These are phyloP conservation scores for Hirtodrosophila confusa DNA, from an alignment of 2,888 invertebrate genomes.

Conservation along the genomic window DNA sequence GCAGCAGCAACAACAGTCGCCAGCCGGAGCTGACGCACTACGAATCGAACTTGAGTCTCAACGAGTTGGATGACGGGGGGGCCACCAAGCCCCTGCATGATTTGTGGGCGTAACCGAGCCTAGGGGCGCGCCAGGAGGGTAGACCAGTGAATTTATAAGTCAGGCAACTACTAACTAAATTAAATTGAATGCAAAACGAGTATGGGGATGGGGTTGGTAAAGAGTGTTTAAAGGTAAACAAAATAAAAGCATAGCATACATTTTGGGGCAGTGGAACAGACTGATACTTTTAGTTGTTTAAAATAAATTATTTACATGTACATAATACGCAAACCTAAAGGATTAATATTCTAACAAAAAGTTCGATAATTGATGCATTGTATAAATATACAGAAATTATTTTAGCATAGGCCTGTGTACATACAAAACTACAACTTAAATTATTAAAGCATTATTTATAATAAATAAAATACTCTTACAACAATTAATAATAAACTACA, in stretches of 20 bases:
- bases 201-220: too few species aligned
- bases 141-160: conserved; percentile 79
- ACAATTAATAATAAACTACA: conserved; percentile 31
- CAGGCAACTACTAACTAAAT: conserved; percentile 40
- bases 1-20: conserved; percentile 75
- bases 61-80: conserved; percentile 70
- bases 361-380: conserved; percentile 49
- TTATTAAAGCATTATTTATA: conserved; percentile 53
- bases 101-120: conserved; percentile 81
- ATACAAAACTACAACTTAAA: conserved; percentile 54
- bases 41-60: conserved; percentile 82
- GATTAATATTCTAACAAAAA: conserved; percentile 20
- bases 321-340: conserved; percentile 32
- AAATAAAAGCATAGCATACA: conserved; percentile 51
- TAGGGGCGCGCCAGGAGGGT: conserved; percentile 22
- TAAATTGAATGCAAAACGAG: conserved; percentile 21
- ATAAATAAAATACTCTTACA: conserved; percentile 23
- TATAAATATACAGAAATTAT: conserved; percentile 35
- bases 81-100: conserved; percentile 64
- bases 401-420: conserved; percentile 48
- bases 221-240: not conserved
- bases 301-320: conserved; percentile 36
- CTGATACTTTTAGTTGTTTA: conserved; percentile 82
- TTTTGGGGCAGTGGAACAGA: conserved; percentile 74
- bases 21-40: conserved; percentile 80